Base-by-base conservation (phyloP, 2,888 invertebrate species). In the Campopleginae sp. region DNA sequence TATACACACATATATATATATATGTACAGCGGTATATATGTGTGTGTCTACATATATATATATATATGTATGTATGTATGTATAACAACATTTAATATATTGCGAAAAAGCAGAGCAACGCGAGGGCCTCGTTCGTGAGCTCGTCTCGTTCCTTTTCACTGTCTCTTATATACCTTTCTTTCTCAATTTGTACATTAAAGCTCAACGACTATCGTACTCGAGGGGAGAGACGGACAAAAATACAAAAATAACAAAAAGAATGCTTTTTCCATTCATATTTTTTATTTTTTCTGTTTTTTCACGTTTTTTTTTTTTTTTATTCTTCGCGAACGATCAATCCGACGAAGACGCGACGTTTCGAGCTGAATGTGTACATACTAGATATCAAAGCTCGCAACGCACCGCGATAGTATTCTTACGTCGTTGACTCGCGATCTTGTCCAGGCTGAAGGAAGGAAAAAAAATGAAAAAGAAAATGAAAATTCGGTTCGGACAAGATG, bases 21-120 rank as follows among this genome's bases (percentile, higher is more conserved):
- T 86, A 38, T 81, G 87, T 87, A 88, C 85, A 82, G 76, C 81
- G 31, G 78, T 46, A 84, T 46, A 72, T 86, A 80, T 88, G 91
- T 90, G 90, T 63, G 17, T n/a, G n/a, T n/a, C n/a, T n/a, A n/a
- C 23, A 48, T 70, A 70, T 44, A 68, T 70, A 48, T 88, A 89
- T 31, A 31, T 88, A 89, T n/a, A 65, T n/a, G 38, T 65, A 65
- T 65, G 38, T 88, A 89, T 88, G 87, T 86, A n/a, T 81, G 87
- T 87, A 88, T 86, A 80, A 79, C 81, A 44, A 81, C 58, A 84
- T 46, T 77, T 86, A 80, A 84, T 84, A 84, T 80, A 86, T 86
- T 85, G 82, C 75, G 61, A 75, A 81, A 68, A 75, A 81, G 46
- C 44, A 72, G 74, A 84, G 77, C 63, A 77, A 82, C 76, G 85